Evolutionary conservation across 2,888 invertebrate species (phyloP).

Genomic region (Falcaria lacertinaria): DNA sequence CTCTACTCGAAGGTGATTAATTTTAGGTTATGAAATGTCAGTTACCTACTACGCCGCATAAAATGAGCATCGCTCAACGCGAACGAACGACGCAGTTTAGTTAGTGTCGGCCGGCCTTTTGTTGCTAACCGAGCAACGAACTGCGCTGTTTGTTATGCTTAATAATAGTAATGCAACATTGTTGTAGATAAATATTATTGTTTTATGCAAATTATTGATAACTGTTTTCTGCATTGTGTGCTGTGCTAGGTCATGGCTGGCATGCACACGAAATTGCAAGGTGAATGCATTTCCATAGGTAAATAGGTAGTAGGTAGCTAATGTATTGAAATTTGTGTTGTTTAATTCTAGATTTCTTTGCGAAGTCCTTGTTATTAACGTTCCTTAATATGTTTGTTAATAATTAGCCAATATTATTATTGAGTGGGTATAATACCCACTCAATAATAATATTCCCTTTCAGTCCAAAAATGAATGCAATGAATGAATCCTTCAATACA

Average conservation of each 20-base stretch:
- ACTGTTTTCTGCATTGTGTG: neutral
- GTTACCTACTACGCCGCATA: conserved; percentile 67
- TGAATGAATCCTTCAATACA: no score
- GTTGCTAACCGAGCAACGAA: conserved; percentile 66
- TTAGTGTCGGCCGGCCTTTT: conserved; percentile 56
- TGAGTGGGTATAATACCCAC: no score
- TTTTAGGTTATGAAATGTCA: conserved; percentile 57
- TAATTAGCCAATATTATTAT: no score
- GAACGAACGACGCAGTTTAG: conserved; percentile 60
- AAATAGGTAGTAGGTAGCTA: neutral
- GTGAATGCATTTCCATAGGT: neutral
- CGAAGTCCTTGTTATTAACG: no score
- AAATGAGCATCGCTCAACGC: conserved; percentile 46
- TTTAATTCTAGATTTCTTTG: neutral
- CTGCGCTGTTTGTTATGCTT: conserved; percentile 47
- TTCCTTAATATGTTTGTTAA: no score
- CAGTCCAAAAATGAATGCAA: no score
- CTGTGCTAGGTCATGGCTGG: conserved; percentile 26
- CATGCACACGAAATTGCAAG: neutral
- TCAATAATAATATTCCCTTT: no score
- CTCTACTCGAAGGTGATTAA: conserved; percentile 20
- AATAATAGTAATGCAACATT: conserved; percentile 24
- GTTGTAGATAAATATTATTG: conserved; percentile 17
- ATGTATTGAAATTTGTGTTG: neutral
- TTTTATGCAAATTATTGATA: neutral